Evolutionary conservation across 2,113 vertebrate genomes (phyloP).

Genomic region (Vulpes vulpes): DNA sequence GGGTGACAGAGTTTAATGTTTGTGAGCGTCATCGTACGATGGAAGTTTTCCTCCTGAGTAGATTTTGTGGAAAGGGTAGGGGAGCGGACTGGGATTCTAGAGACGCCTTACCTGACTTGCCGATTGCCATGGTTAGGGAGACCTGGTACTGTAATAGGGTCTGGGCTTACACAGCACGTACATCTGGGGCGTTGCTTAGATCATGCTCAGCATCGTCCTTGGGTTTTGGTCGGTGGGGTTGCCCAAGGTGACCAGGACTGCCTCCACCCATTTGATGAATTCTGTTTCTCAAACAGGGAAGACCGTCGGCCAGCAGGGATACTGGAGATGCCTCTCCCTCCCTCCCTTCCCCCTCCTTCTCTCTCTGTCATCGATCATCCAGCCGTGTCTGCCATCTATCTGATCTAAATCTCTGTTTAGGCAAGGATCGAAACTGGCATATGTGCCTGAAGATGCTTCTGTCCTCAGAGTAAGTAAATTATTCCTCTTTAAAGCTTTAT

Average conservation of each 20-base stretch:
- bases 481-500: constrained; percentile 57
- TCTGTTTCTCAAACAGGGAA: not conserved
- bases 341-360: not conserved
- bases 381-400: not conserved
- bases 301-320: not conserved
- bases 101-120: not conserved
- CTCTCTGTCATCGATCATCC: not conserved
- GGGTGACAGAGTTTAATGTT: not conserved
- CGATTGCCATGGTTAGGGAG: not conserved
- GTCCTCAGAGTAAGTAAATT: not conserved
- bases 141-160: not conserved
- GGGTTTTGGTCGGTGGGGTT: not conserved
- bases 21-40: not conserved
- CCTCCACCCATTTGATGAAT: not conserved
- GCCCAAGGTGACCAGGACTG: not conserved
- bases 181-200: not conserved
- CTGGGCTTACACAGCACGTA: not conserved
- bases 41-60: not conserved
- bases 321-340: not conserved
- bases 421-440: not conserved
- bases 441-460: not conserved
- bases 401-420: not conserved
- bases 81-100: not conserved
- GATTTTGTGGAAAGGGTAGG: not conserved
- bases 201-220: not conserved